phyloP scores from a whole-genome alignment of 2,888 invertebrate species.

The Amphipoea oculea region DNA sequence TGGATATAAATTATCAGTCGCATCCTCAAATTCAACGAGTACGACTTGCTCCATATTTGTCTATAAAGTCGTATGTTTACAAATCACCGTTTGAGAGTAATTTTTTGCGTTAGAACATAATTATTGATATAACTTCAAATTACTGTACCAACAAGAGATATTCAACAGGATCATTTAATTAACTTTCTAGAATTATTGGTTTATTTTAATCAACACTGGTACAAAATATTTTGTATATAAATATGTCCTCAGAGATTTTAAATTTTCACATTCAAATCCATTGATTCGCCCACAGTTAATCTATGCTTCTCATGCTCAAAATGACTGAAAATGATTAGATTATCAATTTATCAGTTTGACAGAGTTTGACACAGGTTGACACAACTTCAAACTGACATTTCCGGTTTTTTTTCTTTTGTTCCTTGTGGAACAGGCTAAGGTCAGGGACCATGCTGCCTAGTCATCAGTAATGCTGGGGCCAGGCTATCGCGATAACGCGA shows the following conservation, averaged over 20 bases:
- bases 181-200: neutral
- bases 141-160: neutral
- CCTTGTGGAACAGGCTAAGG: no score
- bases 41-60: constrained; percentile 72
- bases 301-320: no score
- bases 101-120: constrained; percentile 12
- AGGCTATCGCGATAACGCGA: no score
- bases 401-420: no score
- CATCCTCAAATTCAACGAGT: constrained; percentile 71
- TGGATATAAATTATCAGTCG: constrained; percentile 95
- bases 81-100: neutral
- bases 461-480: no score
- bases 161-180: no score
- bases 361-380: neutral
- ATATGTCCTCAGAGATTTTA: neutral
- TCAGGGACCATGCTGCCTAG: no score
- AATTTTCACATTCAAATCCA: neutral
- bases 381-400: neutral
- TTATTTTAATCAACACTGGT: neutral
- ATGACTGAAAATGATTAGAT: no score
- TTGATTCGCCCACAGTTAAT: no score
- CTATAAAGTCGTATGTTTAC: constrained; percentile 4
- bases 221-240: constrained; percentile 1
- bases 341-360: no score
- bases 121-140: constrained; percentile 5